Evolutionary conservation across 2,797 vertebrate genomes (phyloP).

Genomic region (Aphelocoma californica): DNA sequence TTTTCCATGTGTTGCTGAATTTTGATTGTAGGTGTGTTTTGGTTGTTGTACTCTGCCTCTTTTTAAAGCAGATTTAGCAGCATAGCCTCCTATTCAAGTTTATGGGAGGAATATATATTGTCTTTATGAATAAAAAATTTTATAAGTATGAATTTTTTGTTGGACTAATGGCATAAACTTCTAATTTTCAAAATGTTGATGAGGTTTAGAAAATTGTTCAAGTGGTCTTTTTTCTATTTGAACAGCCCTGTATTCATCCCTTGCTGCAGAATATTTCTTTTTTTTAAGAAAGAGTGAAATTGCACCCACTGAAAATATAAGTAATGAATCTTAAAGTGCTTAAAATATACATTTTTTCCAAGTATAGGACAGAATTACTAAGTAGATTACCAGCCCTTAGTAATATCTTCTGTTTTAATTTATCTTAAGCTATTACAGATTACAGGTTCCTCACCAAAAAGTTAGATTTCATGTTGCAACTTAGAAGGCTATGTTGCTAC

Average conservation of each 20-base stretch:
- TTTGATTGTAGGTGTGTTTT: not conserved
- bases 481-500: fast-evolving
- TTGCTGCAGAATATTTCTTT: not conserved
- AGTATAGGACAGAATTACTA: not conserved
- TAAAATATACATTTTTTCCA: not conserved
- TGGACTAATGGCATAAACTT: not conserved
- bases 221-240: not conserved
- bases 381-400: not conserved
- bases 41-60: not conserved
- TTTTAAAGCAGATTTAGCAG: not conserved
- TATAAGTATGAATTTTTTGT: not conserved
- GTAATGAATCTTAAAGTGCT: not conserved
- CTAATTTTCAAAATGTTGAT: not conserved
- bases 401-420: not conserved
- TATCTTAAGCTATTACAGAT: not conserved
- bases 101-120: not conserved
- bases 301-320: not conserved
- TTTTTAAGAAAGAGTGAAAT: not conserved
- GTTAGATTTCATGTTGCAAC: not conserved
- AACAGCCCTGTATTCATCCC: not conserved
- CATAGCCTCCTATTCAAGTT: not conserved
- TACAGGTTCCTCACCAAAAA: not conserved
- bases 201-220: not conserved
- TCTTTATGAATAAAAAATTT: not conserved
- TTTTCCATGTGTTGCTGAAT: not conserved